Conservation (phyloP, 2,113 vertebrate species). For the Tonatia bakeri region DNA sequence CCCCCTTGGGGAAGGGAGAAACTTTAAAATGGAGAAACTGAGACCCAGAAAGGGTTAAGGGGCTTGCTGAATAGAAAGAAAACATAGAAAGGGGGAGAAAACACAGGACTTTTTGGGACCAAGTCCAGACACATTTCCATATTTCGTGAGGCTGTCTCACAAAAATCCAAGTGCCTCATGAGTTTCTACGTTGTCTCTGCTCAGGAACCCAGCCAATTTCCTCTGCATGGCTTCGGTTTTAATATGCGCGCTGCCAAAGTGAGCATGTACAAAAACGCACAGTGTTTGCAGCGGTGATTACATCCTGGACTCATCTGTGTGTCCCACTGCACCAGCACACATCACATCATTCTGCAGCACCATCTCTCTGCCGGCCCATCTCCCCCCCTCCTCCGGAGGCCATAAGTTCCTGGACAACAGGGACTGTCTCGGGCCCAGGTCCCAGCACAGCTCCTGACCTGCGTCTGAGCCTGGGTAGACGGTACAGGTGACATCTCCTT, state of each 20-base stretch:
- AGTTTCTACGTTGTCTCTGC: background rate
- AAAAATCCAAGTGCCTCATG: background rate
- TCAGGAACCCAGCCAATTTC: background rate
- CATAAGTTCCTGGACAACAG: background rate
- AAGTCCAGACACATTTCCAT: background rate
- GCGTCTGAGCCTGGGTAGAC: background rate
- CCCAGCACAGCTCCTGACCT: background rate
- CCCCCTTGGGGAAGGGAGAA: too few species aligned
- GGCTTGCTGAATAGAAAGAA: background rate
- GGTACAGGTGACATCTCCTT: background rate
- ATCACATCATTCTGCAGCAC: background rate
- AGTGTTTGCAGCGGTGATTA: background rate
- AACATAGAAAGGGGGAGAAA: background rate
- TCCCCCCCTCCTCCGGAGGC: background rate
- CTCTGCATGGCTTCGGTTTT: background rate
- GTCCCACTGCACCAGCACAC: background rate
- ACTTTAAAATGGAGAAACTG: background rate
- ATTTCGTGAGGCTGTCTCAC: background rate
- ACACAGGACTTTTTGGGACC: background rate
- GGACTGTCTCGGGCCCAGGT: background rate
- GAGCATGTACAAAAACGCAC: background rate
- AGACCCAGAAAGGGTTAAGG: background rate
- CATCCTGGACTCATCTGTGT: background rate
- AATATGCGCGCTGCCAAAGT: constrained; percentile 27
- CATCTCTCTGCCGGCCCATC: background rate